Evolutionary conservation across 1,140 invertebrate species (phyloP).

Genomic region (Nasonia vitripennis): DNA sequence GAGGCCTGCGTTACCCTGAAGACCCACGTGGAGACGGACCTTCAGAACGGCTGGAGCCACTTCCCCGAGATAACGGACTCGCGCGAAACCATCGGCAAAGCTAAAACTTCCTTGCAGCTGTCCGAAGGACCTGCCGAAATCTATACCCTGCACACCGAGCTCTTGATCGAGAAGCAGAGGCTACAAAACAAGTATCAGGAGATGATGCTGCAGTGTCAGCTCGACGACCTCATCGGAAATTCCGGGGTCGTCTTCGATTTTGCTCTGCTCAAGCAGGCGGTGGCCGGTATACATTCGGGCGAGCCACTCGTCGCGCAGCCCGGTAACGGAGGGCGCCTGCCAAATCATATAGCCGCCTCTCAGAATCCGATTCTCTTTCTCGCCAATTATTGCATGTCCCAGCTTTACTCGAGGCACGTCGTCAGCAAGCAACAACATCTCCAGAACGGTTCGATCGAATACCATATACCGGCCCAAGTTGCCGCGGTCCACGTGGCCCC

Average conservation of each 20-base stretch:
- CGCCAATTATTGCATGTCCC: conserved; percentile 84
- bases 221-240: conserved; percentile 82
- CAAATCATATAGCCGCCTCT: conserved; percentile 67
- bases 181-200: conserved; percentile 82
- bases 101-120: conserved; percentile 77
- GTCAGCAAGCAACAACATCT: conserved; percentile 77
- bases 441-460: conserved; percentile 77
- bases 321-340: conserved; percentile 71
- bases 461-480: conserved; percentile 68
- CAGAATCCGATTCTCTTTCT: conserved; percentile 83
- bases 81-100: conserved; percentile 78
- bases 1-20: conserved; percentile 84
- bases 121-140: conserved; percentile 77
- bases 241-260: conserved; percentile 81
- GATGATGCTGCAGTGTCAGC: conserved; percentile 82
- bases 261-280: conserved; percentile 79
- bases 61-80: conserved; percentile 80
- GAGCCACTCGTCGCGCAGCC: conserved; percentile 71
- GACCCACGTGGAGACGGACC: conserved; percentile 82
- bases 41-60: conserved; percentile 80
- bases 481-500: conserved; percentile 66
- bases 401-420: conserved; percentile 82
- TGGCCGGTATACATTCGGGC: conserved; percentile 78
- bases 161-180: conserved; percentile 79
- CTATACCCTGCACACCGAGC: conserved; percentile 76